These are phyloP conservation scores for Allygus modestus DNA, from an alignment of 2,888 invertebrate genomes.

Conservation along the genomic window DNA sequence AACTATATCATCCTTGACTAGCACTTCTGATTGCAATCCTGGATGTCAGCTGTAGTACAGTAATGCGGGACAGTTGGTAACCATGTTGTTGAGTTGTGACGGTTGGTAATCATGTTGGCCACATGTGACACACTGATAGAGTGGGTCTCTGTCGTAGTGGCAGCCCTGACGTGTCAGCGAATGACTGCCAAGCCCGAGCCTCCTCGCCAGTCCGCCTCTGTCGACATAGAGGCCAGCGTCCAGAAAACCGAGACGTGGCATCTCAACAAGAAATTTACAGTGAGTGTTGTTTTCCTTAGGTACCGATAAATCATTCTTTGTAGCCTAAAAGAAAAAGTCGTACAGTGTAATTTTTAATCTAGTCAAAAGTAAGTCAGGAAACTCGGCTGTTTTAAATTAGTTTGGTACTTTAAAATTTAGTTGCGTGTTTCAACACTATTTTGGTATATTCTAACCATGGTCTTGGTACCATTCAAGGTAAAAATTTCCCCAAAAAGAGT, in stretches of 20 bases:
- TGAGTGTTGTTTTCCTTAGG: slow-evolving; percentile 71
- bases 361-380: too few relatives aligned
- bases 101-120: slow-evolving; percentile 8
- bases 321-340: too few relatives aligned
- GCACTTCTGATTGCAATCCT: too few relatives aligned
- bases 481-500: too few relatives aligned
- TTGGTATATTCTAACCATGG: too few relatives aligned
- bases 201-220: slow-evolving; percentile 47
- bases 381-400: too few relatives aligned
- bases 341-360: too few relatives aligned
- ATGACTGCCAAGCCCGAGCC: slow-evolving; percentile 50
- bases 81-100: background rate
- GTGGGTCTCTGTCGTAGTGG: slow-evolving; percentile 60
- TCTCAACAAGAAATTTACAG: slow-evolving; percentile 75
- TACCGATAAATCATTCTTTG: background rate
- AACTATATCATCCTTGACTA: background rate
- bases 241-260: slow-evolving; percentile 75
- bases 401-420: too few relatives aligned
- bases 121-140: slow-evolving; percentile 6
- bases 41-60: background rate
- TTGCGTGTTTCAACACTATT: too few relatives aligned
- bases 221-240: slow-evolving; percentile 70
- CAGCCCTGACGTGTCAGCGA: slow-evolving; percentile 57
- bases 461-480: too few relatives aligned
- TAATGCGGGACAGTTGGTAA: background rate